These are phyloP conservation scores for Periophthalmodon schlosseri DNA, from an alignment of 2,113 vertebrate genomes.

Conservation along the genomic window DNA sequence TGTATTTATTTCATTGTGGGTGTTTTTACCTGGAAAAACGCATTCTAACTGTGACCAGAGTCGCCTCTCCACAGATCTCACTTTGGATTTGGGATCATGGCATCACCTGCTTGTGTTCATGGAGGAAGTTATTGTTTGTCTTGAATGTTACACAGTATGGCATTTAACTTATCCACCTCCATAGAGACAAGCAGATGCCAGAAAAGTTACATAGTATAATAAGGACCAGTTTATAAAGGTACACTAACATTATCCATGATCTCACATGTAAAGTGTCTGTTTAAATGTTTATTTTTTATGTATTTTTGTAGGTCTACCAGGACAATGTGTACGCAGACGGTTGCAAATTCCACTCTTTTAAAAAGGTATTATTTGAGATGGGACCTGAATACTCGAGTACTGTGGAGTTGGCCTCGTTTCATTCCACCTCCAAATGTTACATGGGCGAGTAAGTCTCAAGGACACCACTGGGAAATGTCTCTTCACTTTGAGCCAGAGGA, in stretches of 20 bases:
- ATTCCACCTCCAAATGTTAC: constrained; percentile 93
- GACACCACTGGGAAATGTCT: neutral
- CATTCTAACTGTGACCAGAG: no score
- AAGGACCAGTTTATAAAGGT: no score
- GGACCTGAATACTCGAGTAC: constrained; percentile 80
- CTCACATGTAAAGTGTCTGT: neutral
- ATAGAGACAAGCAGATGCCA: no score
- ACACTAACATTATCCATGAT: neutral
- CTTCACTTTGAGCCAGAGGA: neutral
- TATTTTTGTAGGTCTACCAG: constrained; percentile 79
- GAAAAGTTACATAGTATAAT: no score
- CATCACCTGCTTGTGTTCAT: no score
- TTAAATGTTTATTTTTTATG: neutral
- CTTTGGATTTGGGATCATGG: no score
- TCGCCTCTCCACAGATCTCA: no score
- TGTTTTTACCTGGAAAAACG: no score
- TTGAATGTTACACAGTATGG: no score
- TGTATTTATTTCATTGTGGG: no score
- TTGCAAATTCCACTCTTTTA: constrained; percentile 90
- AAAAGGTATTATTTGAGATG: constrained; percentile 92
- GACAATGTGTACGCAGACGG: constrained; percentile 89
- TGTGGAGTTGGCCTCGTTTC: constrained; percentile 90
- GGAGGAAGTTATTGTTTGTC: no score
- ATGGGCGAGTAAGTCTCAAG: constrained; percentile 88
- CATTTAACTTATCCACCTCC: no score